These are phyloP conservation scores for Cavia aperea DNA, from an alignment of 2,113 vertebrate genomes.

Conservation along the genomic window DNA sequence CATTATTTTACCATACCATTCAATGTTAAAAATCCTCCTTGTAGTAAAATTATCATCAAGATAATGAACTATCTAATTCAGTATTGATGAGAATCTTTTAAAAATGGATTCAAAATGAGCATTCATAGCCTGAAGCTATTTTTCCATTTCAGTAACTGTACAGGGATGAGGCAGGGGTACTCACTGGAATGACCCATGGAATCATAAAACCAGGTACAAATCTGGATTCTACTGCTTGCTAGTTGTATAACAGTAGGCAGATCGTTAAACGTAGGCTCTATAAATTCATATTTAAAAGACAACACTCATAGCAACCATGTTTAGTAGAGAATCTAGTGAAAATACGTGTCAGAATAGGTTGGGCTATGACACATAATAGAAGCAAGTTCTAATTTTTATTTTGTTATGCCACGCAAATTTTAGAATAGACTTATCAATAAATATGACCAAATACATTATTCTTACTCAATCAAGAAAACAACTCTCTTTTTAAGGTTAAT, in stretches of 20 bases:
- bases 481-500: background rate
- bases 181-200: background rate
- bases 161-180: background rate
- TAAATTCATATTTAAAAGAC: background rate
- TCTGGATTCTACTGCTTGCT: background rate
- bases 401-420: background rate
- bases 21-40: constrained; percentile 9
- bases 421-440: background rate
- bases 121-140: background rate
- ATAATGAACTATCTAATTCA: constrained; percentile 33
- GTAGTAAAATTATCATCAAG: constrained; percentile 37
- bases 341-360: background rate
- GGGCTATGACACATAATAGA: background rate
- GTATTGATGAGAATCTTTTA: background rate
- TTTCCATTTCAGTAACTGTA: constrained; percentile 17
- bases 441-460: background rate
- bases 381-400: background rate
- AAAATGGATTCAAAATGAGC: background rate
- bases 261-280: background rate
- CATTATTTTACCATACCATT: constrained; percentile 39
- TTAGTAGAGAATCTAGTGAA: constrained; percentile 24
- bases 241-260: background rate
- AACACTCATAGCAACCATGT: background rate
- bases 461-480: background rate
- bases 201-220: background rate